These are phyloP conservation scores for Chitala chitala DNA, from an alignment of 2,113 vertebrate species.

Conservation along the genomic window DNA sequence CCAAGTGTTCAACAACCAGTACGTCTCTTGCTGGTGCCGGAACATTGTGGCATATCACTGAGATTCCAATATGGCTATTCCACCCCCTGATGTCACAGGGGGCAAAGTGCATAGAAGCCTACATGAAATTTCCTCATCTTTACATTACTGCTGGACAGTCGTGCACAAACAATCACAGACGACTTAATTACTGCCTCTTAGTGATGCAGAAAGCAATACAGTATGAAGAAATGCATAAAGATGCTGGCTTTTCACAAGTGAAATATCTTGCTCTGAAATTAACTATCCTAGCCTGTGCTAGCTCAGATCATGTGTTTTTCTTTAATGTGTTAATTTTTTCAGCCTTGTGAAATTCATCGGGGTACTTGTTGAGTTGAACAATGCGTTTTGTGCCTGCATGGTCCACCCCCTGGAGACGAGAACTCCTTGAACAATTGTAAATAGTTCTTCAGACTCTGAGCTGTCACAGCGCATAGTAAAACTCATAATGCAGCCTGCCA, in stretches of 20 bases:
- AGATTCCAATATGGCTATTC: constrained; percentile 72
- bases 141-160: constrained; percentile 3
- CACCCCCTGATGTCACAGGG: constrained; percentile 61
- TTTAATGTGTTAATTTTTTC: no score
- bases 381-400: no score
- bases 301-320: no score
- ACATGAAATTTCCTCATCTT: constrained; percentile 49
- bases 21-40: constrained; percentile 62
- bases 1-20: constrained; percentile 34
- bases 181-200: not conserved
- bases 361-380: no score
- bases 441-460: no score
- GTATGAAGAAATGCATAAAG: not conserved
- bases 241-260: constrained; percentile 14
- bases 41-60: constrained; percentile 40
- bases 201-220: not conserved
- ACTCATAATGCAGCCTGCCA: no score
- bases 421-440: no score
- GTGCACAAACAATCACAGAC: constrained; percentile 1
- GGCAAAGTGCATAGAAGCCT: constrained; percentile 74
- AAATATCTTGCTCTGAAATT: not conserved
- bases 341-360: no score
- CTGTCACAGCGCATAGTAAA: no score
- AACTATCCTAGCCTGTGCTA: no score
- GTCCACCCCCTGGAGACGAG: no score